phyloP scores from a whole-genome alignment of 2,888 invertebrate species.

The Uloborus plumipes region DNA sequence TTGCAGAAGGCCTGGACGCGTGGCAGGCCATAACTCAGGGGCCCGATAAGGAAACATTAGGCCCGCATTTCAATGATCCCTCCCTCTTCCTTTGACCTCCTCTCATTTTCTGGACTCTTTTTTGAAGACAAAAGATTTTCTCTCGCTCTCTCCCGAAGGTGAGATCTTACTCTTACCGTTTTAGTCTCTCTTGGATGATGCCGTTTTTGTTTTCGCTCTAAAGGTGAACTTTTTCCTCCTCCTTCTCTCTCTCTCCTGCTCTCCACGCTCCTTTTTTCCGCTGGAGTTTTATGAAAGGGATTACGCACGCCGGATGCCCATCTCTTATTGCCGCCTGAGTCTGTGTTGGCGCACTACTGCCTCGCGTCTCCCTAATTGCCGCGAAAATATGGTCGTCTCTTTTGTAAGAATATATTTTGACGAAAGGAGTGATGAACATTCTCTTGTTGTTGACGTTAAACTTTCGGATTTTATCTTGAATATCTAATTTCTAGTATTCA shows the following conservation, averaged over 20 bases:
- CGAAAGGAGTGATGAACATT: no score
- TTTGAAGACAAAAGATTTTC: slow-evolving; percentile 31
- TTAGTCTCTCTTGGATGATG: slow-evolving; percentile 8
- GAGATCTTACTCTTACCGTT: slow-evolving; percentile 36
- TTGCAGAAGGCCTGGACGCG: slow-evolving; percentile 46
- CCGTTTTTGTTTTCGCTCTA: not conserved
- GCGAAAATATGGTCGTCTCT: no score
- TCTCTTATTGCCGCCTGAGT: slow-evolving; percentile 9
- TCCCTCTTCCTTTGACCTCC: slow-evolving; percentile 47
- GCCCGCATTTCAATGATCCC: slow-evolving; percentile 63
- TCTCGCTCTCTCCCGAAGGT: slow-evolving; percentile 31
- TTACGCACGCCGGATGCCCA: slow-evolving; percentile 30
- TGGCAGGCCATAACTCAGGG: slow-evolving; percentile 61
- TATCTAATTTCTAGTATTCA: no score
- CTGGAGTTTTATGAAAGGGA: slow-evolving; percentile 54
- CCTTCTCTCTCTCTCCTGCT: no score
- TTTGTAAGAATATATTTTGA: no score
- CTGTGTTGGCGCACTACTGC: no score
- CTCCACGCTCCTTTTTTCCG: not conserved
- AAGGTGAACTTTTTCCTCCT: no score
- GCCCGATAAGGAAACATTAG: slow-evolving; percentile 63
- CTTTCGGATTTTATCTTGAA: no score
- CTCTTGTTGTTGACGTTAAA: no score
- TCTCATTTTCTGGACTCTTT: slow-evolving; percentile 45
- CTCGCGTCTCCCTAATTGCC: no score